Conservation (phyloP, 2,797 vertebrate genomes). For the Sciaenops ocellatus region DNA sequence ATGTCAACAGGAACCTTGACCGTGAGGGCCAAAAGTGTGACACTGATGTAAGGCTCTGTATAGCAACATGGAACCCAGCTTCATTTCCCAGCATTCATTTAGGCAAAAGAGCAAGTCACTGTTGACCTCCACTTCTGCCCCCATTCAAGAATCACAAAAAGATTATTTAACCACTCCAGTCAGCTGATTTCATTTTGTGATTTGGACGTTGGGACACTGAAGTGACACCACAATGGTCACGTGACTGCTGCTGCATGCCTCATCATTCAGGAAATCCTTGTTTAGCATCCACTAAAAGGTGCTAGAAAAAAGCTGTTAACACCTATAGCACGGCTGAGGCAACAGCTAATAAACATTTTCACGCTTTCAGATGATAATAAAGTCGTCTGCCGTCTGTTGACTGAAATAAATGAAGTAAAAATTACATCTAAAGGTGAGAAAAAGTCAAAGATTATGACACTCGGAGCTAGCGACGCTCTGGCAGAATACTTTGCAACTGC, state of each 20-base stretch:
- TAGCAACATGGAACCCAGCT: constrained; percentile 22
- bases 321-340: background rate
- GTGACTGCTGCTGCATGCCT: background rate
- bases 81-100: constrained; percentile 43
- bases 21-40: constrained; percentile 24
- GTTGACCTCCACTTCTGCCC: constrained; percentile 29
- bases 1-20: constrained; percentile 39
- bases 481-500: background rate
- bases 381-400: no score
- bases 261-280: constrained; percentile 19
- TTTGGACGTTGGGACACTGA: constrained; percentile 16
- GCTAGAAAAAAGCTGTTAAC: background rate
- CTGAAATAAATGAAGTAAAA: background rate
- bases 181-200: constrained; percentile 24
- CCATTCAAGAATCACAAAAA: constrained; percentile 19
- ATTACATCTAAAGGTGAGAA: background rate
- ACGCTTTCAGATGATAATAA: background rate
- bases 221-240: background rate
- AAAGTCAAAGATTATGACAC: background rate
- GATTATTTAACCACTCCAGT: constrained; percentile 8
- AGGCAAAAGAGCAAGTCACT: constrained; percentile 44
- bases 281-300: background rate
- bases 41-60: constrained; percentile 41
- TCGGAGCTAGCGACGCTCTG: background rate
- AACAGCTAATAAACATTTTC: background rate